These are phyloP conservation scores for Mimachlamys varia DNA, from an alignment of 2,888 invertebrate genomes.

Conservation along the genomic window DNA sequence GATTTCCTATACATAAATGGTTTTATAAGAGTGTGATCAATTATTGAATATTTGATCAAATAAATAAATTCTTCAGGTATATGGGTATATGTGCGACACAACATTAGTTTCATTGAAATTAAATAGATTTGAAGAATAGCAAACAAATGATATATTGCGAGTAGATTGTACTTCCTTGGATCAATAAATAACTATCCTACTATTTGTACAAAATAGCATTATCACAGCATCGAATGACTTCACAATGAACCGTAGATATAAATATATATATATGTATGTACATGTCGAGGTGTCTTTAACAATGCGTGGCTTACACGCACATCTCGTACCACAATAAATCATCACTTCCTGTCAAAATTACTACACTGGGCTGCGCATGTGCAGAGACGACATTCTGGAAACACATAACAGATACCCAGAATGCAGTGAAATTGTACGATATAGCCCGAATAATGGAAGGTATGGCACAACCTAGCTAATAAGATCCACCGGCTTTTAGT, in stretches of 20 bases:
- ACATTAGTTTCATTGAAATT: neutral
- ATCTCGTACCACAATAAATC: neutral
- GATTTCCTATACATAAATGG: neutral
- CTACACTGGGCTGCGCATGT: slow-evolving; percentile 12
- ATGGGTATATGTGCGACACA: neutral
- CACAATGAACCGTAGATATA: slow-evolving; percentile 5
- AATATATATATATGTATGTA: slow-evolving; percentile 19
- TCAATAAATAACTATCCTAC: slow-evolving; percentile 33
- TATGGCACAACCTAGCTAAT: slow-evolving; percentile 19
- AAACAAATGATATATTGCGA: neutral
- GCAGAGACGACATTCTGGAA: neutral
- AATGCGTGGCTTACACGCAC: neutral
- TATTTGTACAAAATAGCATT: slow-evolving; percentile 34
- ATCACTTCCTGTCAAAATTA: neutral
- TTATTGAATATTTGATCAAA: neutral
- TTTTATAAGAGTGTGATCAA: neutral
- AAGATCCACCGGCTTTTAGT: neutral
- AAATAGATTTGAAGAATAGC: slow-evolving; percentile 26
- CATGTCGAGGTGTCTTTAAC: slow-evolving; percentile 12
- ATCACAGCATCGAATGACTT: slow-evolving; percentile 31
- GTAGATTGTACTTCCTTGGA: slow-evolving; percentile 28
- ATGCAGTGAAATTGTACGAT: neutral
- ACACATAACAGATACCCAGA: neutral
- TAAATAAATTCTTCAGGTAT: neutral
- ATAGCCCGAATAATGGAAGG: neutral